phyloP scores from a whole-genome alignment of 2,113 vertebrate genomes.

The Glaucidium brasilianum region DNA sequence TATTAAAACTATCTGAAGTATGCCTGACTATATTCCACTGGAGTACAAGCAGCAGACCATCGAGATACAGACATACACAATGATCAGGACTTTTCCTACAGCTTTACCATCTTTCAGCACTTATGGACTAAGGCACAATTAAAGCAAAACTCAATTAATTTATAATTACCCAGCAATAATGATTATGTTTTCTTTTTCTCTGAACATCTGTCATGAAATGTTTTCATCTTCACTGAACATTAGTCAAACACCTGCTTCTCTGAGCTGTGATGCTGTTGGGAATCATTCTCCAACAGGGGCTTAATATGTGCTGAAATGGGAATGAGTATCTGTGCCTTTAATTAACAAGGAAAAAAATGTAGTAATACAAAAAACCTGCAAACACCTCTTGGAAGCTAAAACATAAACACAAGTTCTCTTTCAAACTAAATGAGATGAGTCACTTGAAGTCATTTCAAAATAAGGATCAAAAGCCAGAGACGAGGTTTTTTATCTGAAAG shows the following conservation, averaged over 20 bases:
- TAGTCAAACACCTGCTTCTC: constrained; percentile 48
- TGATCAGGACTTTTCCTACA: not conserved
- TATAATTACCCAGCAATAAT: constrained; percentile 32
- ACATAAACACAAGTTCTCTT: not conserved
- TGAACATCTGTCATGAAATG: constrained; percentile 33
- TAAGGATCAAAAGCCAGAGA: not conserved
- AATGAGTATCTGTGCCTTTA: not conserved
- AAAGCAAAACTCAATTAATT: constrained; percentile 49
- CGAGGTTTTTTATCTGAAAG: not conserved
- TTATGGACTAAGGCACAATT: not conserved
- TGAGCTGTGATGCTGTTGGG: not conserved
- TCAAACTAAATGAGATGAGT: not conserved
- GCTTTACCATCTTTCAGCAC: not conserved
- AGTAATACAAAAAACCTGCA: not conserved
- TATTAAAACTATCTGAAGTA: not conserved
- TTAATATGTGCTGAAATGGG: not conserved
- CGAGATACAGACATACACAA: not conserved
- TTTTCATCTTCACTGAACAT: constrained; percentile 20
- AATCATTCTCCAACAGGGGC: not conserved
- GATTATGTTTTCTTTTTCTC: constrained; percentile 28
- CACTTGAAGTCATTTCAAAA: not conserved
- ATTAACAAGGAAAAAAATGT: not conserved
- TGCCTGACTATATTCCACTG: not conserved
- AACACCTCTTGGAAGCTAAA: not conserved
- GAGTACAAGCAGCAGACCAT: not conserved